Evolutionary conservation across 2,888 invertebrate genomes (phyloP).

Genomic region (Leucophenga montana): DNA sequence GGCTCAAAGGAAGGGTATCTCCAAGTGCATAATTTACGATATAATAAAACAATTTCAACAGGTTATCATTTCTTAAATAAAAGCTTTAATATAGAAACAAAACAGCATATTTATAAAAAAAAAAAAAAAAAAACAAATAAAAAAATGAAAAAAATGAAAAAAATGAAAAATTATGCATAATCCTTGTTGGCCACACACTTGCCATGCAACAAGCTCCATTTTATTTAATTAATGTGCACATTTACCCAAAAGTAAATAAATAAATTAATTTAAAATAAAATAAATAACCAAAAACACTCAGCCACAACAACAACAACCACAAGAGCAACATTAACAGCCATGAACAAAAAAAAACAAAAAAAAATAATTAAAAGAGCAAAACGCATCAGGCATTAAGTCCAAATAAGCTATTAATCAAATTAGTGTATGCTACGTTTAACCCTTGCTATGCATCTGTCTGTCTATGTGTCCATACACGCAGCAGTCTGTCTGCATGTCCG

Average conservation of each 20-base stretch:
- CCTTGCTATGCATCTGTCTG: constrained; percentile 6
- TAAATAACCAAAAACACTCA: constrained; percentile 27
- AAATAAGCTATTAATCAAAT: constrained; percentile 35
- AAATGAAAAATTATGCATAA: constrained; percentile 3
- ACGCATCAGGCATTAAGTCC: constrained; percentile 31
- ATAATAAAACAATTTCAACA: neutral
- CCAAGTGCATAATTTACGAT: too few relatives aligned
- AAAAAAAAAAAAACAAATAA: neutral
- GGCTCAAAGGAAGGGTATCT: too few relatives aligned
- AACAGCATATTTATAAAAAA: too few relatives aligned
- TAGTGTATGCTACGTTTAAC: constrained; percentile 27
- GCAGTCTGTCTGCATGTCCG: neutral
- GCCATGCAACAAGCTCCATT: constrained; percentile 7
- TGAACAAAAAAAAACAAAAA: neutral
- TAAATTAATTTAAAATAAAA: constrained; percentile 29
- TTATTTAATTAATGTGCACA: constrained; percentile 28
- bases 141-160: neutral
- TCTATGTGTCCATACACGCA: neutral
- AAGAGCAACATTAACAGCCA: neutral
- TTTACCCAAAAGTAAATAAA: constrained; percentile 21
- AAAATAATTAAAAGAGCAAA: neutral
- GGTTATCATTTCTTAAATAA: neutral
- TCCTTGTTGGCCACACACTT: constrained; percentile 16
- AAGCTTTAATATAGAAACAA: too few relatives aligned
- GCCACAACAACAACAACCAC: constrained; percentile 9